A percentile compares a stretch with the other conserved stretches of the same genome.
Conservation (phyloP, 2,797 vertebrate genomes). For the Coracias cyanogaster region DNA sequence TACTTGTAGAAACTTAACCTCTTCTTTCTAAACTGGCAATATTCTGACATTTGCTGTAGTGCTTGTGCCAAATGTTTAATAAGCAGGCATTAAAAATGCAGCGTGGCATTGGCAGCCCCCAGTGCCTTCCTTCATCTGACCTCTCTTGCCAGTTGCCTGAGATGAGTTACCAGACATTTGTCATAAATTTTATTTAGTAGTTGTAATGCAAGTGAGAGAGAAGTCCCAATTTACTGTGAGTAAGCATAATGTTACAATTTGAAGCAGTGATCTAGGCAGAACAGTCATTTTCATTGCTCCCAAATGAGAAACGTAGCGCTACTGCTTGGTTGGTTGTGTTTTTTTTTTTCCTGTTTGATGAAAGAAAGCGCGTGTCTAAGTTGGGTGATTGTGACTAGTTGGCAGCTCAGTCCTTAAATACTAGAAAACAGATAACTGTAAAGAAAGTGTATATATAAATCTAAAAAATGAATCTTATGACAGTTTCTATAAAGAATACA, state of each 20-base stretch:
- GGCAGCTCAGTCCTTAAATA: background rate
- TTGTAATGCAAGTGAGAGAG: background rate
- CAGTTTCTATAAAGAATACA: background rate
- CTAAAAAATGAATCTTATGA: background rate
- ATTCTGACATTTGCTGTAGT: background rate
- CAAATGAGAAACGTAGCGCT: background rate
- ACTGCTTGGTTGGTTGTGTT: background rate
- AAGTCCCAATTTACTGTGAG: background rate
- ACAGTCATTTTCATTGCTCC: background rate
- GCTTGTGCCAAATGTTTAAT: background rate
- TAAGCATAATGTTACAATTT: background rate
- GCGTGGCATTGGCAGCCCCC: background rate
- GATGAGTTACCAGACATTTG: background rate
- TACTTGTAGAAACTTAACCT: constrained; percentile 16
- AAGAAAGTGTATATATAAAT: background rate
- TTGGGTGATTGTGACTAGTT: background rate
- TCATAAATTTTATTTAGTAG: background rate
- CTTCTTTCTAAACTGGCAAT: background rate
- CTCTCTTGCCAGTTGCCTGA: background rate
- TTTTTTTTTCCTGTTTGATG: background rate
- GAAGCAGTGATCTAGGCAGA: background rate
- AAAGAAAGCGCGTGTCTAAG: background rate
- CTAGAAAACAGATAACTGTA: background rate
- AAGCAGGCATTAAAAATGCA: constrained; percentile 14
- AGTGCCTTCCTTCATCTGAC: background rate